Percentiles rank a stretch among this genome's conserved stretches.
Conservation (phyloP, 1,140 invertebrate genomes). For the Lucilia sericata region DNA sequence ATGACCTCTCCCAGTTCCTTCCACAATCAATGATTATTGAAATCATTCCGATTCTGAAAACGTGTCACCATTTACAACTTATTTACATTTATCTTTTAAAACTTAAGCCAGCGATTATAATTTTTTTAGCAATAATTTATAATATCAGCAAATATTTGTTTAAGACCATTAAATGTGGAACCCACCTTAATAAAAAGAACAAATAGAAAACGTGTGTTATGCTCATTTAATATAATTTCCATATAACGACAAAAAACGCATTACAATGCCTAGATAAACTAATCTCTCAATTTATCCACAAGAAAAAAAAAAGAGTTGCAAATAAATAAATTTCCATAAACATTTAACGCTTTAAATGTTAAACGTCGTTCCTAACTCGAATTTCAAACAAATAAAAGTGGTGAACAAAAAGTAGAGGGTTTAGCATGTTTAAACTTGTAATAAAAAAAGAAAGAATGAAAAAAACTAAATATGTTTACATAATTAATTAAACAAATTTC, state of each 20-base stretch:
- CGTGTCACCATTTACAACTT: too few relatives aligned
- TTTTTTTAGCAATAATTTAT: too few relatives aligned
- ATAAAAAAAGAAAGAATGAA: too few relatives aligned
- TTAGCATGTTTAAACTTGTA: background rate
- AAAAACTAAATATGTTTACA: slow-evolving; percentile 62
- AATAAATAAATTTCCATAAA: slow-evolving; percentile 67
- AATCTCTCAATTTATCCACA: slow-evolving; percentile 42
- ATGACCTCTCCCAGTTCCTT: too few relatives aligned
- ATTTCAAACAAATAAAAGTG: background rate
- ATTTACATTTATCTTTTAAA: too few relatives aligned
- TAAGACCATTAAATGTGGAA: slow-evolving; percentile 36
- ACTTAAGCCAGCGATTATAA: too few relatives aligned
- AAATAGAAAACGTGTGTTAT: slow-evolving; percentile 3
- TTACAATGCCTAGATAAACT: background rate
- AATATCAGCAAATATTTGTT: slow-evolving; percentile 24
- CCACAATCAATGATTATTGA: too few relatives aligned
- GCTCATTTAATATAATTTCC: slow-evolving; percentile 6
- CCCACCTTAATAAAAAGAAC: slow-evolving; percentile 22
- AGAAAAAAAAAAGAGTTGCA: slow-evolving; percentile 52
- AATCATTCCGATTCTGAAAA: too few relatives aligned
- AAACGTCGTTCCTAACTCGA: background rate
- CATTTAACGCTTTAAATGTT: slow-evolving; percentile 43
- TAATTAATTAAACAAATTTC: slow-evolving; percentile 65
- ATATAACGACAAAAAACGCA: background rate
- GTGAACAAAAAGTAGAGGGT: background rate